Base-by-base conservation (phyloP, 2,888 invertebrate genomes). In the Drosophila meridionalis region DNA sequence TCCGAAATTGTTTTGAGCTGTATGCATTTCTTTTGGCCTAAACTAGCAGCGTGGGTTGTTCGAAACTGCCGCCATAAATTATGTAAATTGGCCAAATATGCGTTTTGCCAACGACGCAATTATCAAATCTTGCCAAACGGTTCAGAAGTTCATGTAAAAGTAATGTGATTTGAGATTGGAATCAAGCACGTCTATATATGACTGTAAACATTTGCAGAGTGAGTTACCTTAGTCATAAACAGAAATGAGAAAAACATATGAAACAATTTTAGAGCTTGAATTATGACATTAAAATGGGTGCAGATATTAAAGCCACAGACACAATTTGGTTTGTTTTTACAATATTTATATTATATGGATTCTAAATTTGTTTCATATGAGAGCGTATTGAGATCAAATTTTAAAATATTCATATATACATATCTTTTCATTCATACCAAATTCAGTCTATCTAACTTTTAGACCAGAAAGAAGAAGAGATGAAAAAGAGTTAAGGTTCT, bases 61-160 rank as follows among this genome's bases (percentile, higher is more conserved):
- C 47, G 5, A 59, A 50, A 58, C 53, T 53, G 87, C 67, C 86
- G 73, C 70, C 83, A 83, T 85, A 85, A 85, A 85, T 85, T 82
- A 89, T 80, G 83, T 71, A 77, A 89, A 85, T 85, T 79, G 71
- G 59, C 61, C 56, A 43, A 72, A 67, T 78, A 82, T 89, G 76
- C 67, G 64, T 73, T 69, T 56, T 6, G 55, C 58, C 83, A 74
- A 70, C 87, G 60, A 61, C 64, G 61, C 73, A 77, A 81, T 79
- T 79, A 72, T 68, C 52, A 7, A 63, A 38, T 47, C 12, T 32
- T 38, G 73, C 62, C 70, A 70, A 70, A 28, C 28, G 6, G 12
- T 30, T 32, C 11, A 3, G n/a, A 20, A 20, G 45, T 8, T 32
- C 20, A 26, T 11, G 8, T 8, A 26, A 57, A 62, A 14, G 20